phyloP scores from a whole-genome alignment of 2,113 vertebrate genomes.

The Ictidomys tridecemlineatus region DNA sequence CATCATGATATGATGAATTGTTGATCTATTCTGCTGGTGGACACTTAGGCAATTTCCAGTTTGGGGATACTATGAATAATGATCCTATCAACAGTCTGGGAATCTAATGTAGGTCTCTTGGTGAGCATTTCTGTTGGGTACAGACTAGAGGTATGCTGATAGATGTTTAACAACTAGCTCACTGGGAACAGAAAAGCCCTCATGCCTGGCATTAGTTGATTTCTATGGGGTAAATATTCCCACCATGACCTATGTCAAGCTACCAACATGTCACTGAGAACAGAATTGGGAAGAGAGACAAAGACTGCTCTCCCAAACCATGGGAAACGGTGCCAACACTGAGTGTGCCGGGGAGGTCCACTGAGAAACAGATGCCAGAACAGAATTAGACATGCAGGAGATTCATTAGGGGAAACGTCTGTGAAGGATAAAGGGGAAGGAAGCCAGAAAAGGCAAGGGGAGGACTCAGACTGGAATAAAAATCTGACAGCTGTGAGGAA shows the following conservation, averaged over 20 bases:
- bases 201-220: background rate
- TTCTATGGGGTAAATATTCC: background rate
- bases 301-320: background rate
- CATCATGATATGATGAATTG: background rate
- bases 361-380: slow-evolving; percentile 55
- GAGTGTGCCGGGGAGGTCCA: slow-evolving; percentile 5
- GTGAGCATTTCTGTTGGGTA: slow-evolving; percentile 29
- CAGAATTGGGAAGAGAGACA: background rate
- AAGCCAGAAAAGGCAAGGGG: slow-evolving; percentile 41
- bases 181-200: background rate
- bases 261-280: slow-evolving; percentile 49
- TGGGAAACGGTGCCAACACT: slow-evolving; percentile 8
- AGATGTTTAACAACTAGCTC: slow-evolving; percentile 23
- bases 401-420: slow-evolving; percentile 10
- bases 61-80: background rate
- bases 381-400: slow-evolving; percentile 37
- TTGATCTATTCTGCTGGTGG: background rate
- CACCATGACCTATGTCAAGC: slow-evolving; percentile 7
- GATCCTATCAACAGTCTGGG: background rate
- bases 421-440: slow-evolving; percentile 19
- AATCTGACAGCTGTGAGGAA: slow-evolving; percentile 30
- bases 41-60: background rate
- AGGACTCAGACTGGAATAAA: slow-evolving; percentile 36
- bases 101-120: background rate
- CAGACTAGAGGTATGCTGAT: slow-evolving; percentile 20